Base-by-base conservation (phyloP, 2,888 invertebrate genomes). In the Caenorhabditis sp. region DNA sequence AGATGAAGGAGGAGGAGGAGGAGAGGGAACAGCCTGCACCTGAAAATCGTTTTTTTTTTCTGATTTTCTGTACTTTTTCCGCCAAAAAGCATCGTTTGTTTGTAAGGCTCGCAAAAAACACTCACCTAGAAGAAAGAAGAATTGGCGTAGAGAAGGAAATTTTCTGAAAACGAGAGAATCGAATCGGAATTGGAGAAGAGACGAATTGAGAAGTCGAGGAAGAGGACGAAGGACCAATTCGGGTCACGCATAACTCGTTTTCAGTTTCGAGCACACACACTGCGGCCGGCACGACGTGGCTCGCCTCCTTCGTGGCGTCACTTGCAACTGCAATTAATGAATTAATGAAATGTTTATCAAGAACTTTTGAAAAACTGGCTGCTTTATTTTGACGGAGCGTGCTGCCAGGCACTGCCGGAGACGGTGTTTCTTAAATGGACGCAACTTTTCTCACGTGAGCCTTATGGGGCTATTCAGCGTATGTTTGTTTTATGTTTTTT, bases 221-320 rank as follows among this genome's bases (percentile, higher is more conserved):
- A 5, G 13, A 24, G 2, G n/a, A 13, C 22, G 6, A 6, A 26
- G 5, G 24, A 3, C 13, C n/a, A n/a, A 24, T 43, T 15, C 9
- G 30, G 43, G 55, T 77, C 77, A 78, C 58, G 89, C 89, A 73
- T 89, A 89, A 79, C 88, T 88, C 53, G 89, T 89, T 80, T 89
- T 89, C 55, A 89, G 77, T 55, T 88, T 87, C 45, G 86, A 86
- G 78, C 89, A 89, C 22, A 89, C 81, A 61, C 89, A 88, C 72
- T 85, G 85, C 46, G 87, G 86, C 22, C 88, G 81, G 74, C 89
- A 89, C 5, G 86, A 86, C 17, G 83, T 85, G 24, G 82, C 84
- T 30, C 88, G 76, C 52, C 88, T 53, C 35, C 88, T 79, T 15
- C 87, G 81, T 0, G 86, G 86, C 24, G 87, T 84, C 46, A 84